Conservation (phyloP, 2,797 vertebrate genomes). For the Falco columbarius region DNA sequence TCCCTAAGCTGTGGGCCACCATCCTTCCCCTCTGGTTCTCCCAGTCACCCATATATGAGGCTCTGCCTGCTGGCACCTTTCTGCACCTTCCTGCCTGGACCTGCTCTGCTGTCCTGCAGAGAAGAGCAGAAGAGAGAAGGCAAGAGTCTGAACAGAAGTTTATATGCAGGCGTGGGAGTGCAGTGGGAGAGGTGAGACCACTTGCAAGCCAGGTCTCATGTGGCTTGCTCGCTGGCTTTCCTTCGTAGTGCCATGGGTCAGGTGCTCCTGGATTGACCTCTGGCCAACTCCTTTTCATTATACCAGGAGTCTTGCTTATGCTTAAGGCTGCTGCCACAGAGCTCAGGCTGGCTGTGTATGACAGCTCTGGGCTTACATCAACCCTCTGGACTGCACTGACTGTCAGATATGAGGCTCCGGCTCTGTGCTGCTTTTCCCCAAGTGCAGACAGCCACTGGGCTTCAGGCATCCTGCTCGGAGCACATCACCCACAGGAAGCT, state of each 20-base stretch:
- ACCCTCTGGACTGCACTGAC: rapidly evolving
- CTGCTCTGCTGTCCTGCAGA: background rate
- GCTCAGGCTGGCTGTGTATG: background rate
- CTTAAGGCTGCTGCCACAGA: background rate
- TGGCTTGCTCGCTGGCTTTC: background rate
- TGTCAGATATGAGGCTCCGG: background rate
- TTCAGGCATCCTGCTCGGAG: background rate
- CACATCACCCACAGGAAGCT: background rate
- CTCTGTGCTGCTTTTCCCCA: background rate
- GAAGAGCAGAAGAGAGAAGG: background rate
- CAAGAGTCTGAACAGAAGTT: background rate
- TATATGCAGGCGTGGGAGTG: background rate
- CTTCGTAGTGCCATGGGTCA: background rate
- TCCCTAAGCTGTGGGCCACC: background rate
- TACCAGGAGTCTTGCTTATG: background rate
- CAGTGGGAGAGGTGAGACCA: background rate
- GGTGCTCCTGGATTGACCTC: background rate
- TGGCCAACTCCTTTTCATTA: background rate
- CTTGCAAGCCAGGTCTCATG: background rate
- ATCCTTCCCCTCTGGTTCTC: background rate
- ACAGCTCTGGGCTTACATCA: background rate
- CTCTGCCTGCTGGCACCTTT: background rate
- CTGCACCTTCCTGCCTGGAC: background rate
- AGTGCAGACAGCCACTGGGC: background rate
- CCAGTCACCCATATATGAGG: rapidly evolving